A percentile compares a stretch with the other conserved stretches of the same genome.
Conservation (phyloP, 2,797 vertebrate species). For the Enteromius argenteus region DNA sequence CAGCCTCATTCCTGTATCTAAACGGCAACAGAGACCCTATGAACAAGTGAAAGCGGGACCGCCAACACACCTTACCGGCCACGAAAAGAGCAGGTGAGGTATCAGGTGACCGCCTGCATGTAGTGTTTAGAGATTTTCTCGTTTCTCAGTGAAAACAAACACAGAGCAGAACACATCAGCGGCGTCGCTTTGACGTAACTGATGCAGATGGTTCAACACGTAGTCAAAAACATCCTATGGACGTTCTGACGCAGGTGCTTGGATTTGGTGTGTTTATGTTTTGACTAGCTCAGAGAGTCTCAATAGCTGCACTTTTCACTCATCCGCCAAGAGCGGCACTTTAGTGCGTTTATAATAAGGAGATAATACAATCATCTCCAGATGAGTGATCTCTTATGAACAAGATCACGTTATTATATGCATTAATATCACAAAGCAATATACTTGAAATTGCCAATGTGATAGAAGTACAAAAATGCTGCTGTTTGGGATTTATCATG, state of each 20-base stretch:
- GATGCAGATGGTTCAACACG: slow-evolving; percentile 36
- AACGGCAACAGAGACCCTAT: background rate
- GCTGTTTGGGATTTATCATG: background rate
- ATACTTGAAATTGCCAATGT: background rate
- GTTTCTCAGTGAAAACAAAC: slow-evolving; percentile 28
- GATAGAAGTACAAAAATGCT: background rate
- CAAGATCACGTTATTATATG: background rate
- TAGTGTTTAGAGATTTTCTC: background rate
- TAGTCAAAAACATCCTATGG: background rate
- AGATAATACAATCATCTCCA: slow-evolving; percentile 22
- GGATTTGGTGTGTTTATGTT: slow-evolving; percentile 38
- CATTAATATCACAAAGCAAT: slow-evolving; percentile 23
- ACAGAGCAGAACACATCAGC: background rate
- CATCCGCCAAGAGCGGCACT: background rate
- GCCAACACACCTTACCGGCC: background rate
- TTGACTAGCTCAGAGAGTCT: slow-evolving; percentile 47
- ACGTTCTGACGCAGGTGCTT: slow-evolving; percentile 26
- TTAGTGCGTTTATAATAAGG: background rate
- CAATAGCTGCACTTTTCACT: slow-evolving; percentile 18
- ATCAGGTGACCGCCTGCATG: background rate
- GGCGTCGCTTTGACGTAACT: background rate
- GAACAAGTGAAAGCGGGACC: background rate
- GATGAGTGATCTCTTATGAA: background rate
- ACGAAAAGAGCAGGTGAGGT: slow-evolving; percentile 1
- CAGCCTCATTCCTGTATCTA: slow-evolving; percentile 28